Evolutionary conservation across 2,113 vertebrate genomes (phyloP), one percentile per base, ranked within the genome.

Genomic region (Eudyptes chrysolophus): DNA sequence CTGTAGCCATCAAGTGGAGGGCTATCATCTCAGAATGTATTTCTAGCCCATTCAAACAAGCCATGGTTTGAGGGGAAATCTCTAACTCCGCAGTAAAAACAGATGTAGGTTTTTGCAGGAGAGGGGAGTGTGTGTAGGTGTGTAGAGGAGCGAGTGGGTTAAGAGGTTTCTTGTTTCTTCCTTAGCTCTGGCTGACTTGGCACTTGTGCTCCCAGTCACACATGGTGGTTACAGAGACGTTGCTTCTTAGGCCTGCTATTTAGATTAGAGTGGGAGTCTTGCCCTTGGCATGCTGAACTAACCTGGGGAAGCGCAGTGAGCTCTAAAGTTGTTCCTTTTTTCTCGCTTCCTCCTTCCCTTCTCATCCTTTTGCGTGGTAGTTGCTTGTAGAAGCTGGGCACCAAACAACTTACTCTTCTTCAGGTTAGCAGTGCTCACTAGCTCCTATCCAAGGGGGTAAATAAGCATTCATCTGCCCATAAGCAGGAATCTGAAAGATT

Each of bases 151-250:
- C n/a, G 54, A 24, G 25, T 42, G 32, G 6, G 34, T 57, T 60
- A 44, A 30, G 66, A 87, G 29, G 19, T 44, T 66, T 44, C 46
- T 52, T 65, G 13, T 36, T 46, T 92, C 16, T 51, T 32, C 21
- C 24, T 38, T 51, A 44, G 38, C 74, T 34, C 55, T 68, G n/a
- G 13, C 52, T 92, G 66, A 30, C 2, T 0, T 6, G 38, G 48
- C 34, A 8, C 13, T 20, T 75, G 51, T 38, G 69, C 46, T 89
- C 4, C 4, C 9, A 16, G 42, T 76, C 5, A 2, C 57, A 16
- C 0, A 0, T 44, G 65, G 42, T 68, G 42, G 15, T 42, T 61
- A 42, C 52, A 76, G 46, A 32, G 34, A 9, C 3, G 1, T 40
- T 13, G 42, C 32, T 96, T 54, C 60, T 32, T 27, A 44, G 54